These are phyloP conservation scores for Meghimatium bilineatum DNA, from an alignment of 2,888 invertebrate genomes.

Conservation along the genomic window DNA sequence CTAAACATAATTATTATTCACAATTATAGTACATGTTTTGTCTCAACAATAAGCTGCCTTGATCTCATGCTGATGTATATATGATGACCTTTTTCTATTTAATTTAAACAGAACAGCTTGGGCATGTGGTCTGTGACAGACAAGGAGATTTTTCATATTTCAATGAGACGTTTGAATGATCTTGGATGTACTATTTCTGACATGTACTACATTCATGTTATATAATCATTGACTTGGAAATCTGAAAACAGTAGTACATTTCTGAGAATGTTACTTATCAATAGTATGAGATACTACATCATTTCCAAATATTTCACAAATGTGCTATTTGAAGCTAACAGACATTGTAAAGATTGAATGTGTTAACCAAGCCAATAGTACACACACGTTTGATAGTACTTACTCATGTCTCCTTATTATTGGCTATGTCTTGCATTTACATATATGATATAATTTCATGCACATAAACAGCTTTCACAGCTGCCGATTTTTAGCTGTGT, in stretches of 20 bases:
- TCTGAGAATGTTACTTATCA: no score
- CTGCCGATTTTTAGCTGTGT: no score
- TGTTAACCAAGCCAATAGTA: not conserved
- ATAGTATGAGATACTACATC: no score
- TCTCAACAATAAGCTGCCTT: constrained; percentile 6
- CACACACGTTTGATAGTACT: not conserved
- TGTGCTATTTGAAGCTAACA: no score
- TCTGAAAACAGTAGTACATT: no score
- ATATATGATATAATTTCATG: not conserved
- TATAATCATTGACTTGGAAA: no score
- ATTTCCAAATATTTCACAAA: no score
- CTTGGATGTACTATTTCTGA: not conserved
- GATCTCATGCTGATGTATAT: not conserved
- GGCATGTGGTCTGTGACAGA: not conserved
- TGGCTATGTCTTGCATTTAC: not conserved
- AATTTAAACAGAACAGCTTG: not conserved
- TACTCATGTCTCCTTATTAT: not conserved
- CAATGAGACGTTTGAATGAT: not conserved
- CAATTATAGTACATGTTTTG: constrained; percentile 3
- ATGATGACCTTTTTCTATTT: not conserved
- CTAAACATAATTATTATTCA: not conserved
- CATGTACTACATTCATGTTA: not conserved
- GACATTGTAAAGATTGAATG: not conserved
- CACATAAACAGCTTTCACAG: not conserved
- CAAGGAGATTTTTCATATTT: not conserved